A percentile compares a stretch with the other conserved stretches of the same genome.
These are phyloP conservation scores for Hyposmocoma kahamanoa DNA, from an alignment of 1,140 invertebrate genomes.

Conservation along the genomic window DNA sequence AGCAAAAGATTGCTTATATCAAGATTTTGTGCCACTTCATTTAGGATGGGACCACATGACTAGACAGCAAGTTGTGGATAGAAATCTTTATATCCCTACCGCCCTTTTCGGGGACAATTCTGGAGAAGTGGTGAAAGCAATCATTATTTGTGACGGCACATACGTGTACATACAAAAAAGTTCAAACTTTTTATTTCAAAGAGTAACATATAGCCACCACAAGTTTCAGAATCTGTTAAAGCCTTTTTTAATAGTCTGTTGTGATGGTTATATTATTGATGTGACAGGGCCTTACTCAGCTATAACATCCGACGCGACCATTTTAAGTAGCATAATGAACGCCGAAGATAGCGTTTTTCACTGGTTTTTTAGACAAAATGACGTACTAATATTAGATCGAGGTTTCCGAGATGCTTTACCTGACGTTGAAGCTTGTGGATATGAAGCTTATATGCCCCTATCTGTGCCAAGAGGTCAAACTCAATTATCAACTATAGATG, in stretches of 20 bases:
- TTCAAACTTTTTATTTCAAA: neutral
- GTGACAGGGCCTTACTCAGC: neutral
- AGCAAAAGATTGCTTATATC: neutral
- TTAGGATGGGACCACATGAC: slow-evolving; percentile 3
- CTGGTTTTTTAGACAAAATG: neutral
- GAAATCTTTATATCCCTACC: slow-evolving; percentile 1
- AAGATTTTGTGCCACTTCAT: slow-evolving; percentile 4
- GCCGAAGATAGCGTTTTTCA: slow-evolving; percentile 4
- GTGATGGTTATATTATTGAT: slow-evolving; percentile 3
- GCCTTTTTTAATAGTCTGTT: slow-evolving; percentile 16
- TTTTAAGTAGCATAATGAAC: slow-evolving; percentile 2
- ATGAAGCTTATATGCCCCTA: slow-evolving; percentile 21
- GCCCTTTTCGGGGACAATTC: neutral
- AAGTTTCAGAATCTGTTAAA: slow-evolving; percentile 9
- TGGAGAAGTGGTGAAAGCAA: neutral
- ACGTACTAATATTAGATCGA: neutral
- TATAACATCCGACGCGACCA: slow-evolving; percentile 2
- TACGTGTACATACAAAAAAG: neutral
- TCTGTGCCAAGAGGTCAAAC: slow-evolving; percentile 15
- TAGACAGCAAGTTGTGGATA: neutral
- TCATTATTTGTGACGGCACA: neutral
- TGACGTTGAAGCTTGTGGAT: slow-evolving; percentile 16
- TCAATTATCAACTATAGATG: slow-evolving; percentile 18
- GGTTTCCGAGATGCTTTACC: slow-evolving; percentile 14
- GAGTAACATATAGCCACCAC: neutral